phyloP scores from a whole-genome alignment of 1,140 invertebrate species.

The Rhopalosiphum padi region DNA sequence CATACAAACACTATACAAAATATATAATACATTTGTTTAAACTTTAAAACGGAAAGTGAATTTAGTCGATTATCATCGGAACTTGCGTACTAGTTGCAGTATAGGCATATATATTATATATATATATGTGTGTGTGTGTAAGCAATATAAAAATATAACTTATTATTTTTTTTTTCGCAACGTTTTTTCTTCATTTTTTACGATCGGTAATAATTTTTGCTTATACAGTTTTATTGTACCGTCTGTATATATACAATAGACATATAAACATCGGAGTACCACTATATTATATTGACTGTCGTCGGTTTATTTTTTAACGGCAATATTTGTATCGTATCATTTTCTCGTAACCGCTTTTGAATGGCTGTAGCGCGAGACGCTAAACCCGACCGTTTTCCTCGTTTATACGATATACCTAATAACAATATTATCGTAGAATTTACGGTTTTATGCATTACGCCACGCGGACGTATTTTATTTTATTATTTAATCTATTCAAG shows the following conservation, averaged over 20 bases:
- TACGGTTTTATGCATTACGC: not conserved
- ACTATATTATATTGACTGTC: not conserved
- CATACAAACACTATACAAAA: not conserved
- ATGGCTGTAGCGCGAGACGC: not conserved
- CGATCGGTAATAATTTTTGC: conserved; percentile 6
- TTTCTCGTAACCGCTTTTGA: not conserved
- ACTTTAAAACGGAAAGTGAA: not conserved
- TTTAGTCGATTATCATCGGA: not conserved
- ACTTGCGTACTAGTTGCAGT: not conserved
- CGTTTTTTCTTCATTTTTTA: not conserved
- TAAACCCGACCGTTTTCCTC: not conserved
- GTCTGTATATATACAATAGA: not conserved
- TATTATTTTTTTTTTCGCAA: not conserved
- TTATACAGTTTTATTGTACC: not conserved
- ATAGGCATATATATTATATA: not conserved
- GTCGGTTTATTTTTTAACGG: not conserved
- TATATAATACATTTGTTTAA: not conserved
- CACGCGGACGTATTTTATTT: not conserved
- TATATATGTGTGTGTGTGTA: no score
- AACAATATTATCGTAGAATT: not conserved
- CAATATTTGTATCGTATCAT: not conserved
- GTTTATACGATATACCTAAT: not conserved
- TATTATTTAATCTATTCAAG: not conserved
- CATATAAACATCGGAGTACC: not conserved
- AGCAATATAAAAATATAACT: not conserved